Percentiles rank a stretch among this genome's conserved stretches.
Evolutionary conservation across 1,140 invertebrate genomes (phyloP).

Genomic region (Lepidurus arcticus): DNA sequence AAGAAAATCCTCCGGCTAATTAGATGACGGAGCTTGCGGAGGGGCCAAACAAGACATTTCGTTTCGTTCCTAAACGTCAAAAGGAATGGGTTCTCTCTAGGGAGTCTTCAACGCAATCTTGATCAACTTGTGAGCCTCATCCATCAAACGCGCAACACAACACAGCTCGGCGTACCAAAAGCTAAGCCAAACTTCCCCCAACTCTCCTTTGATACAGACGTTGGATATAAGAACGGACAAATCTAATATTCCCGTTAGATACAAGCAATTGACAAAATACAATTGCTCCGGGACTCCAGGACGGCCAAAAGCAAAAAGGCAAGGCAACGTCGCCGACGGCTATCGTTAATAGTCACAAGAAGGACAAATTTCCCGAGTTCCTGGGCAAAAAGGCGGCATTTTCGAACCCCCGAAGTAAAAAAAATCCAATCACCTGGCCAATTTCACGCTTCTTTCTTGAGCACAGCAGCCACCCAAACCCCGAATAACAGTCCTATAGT

Average conservation of each 20-base stretch:
- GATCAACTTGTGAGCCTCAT: neutral
- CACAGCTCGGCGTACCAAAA: neutral
- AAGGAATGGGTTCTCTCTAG: conserved; percentile 7
- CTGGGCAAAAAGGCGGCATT: neutral
- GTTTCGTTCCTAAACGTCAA: neutral
- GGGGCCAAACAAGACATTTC: neutral
- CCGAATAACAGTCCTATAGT: no score
- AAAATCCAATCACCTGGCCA: conserved; percentile 15
- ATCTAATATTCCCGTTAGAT: no score
- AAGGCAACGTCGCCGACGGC: neutral
- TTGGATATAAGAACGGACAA: no score
- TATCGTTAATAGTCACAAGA: conserved; percentile 16
- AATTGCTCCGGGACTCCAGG: no score
- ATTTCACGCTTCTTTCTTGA: neutral
- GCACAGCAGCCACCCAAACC: neutral
- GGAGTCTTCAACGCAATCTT: conserved; percentile 4
- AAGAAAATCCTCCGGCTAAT: neutral
- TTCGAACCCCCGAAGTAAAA: neutral
- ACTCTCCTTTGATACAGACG: neutral
- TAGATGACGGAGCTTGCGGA: neutral
- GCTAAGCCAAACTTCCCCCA: neutral
- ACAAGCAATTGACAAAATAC: no score
- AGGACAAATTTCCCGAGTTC: neutral
- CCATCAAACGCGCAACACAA: neutral
- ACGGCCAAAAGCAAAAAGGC: neutral